Percentiles rank a stretch among this genome's conserved stretches.
These are phyloP conservation scores for Pelvicachromis taeniatus DNA, from an alignment of 2,113 vertebrate species.

Conservation along the genomic window DNA sequence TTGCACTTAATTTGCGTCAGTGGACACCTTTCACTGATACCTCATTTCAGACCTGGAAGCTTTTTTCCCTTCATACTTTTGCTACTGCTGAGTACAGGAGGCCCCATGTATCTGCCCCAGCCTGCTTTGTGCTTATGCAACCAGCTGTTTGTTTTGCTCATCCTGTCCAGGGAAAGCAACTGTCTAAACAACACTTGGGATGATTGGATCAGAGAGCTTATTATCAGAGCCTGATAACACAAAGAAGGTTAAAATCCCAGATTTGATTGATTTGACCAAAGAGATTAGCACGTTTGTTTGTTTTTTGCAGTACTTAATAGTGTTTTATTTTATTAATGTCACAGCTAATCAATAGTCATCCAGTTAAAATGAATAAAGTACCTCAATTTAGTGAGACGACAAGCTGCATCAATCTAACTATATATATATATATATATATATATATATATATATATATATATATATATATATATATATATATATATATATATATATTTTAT, in stretches of 20 bases:
- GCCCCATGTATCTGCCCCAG: background rate
- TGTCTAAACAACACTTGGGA: constrained; percentile 54
- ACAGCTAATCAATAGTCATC: background rate
- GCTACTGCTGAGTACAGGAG: background rate
- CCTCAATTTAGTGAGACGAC: background rate
- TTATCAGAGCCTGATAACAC: constrained; percentile 30
- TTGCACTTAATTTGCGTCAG: background rate
- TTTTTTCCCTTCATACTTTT: background rate
- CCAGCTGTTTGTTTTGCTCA: constrained; percentile 34
- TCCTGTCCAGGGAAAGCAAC: constrained; percentile 57
- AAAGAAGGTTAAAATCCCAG: constrained; percentile 10
- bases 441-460: no score
- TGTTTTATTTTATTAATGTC: background rate
- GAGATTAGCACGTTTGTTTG: background rate
- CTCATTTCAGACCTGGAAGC: background rate
- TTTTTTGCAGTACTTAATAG: background rate
- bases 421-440: no score
- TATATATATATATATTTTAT: no score
- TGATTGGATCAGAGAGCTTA: constrained; percentile 26
- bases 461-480: no score
- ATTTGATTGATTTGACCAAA: constrained; percentile 6
- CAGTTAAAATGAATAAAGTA: background rate
- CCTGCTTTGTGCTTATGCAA: constrained; percentile 41
- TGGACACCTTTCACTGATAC: background rate
- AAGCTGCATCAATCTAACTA: background rate